Conservation (phyloP, 1,140 invertebrate species). For the Drosophila obscura region DNA sequence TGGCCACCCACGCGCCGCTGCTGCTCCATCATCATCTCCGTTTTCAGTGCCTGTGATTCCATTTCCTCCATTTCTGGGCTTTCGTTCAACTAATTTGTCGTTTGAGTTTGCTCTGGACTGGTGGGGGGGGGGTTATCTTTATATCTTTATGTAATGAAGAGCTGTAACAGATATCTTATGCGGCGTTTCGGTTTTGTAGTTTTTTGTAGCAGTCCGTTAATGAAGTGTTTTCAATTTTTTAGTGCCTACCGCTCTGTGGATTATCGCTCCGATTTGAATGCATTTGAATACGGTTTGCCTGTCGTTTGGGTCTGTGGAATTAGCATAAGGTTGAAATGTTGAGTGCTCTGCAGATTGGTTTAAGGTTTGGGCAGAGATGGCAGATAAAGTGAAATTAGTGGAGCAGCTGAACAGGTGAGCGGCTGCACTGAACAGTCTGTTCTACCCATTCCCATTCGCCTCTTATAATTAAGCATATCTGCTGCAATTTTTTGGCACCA, state of each 20-base stretch:
- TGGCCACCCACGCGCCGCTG: constrained; percentile 37
- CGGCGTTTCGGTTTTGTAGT: constrained; percentile 56
- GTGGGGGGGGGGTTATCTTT: not conserved
- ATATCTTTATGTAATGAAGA: constrained; percentile 59
- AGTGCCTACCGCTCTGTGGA: constrained; percentile 22
- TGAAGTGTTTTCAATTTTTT: constrained; percentile 69
- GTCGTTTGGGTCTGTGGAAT: constrained; percentile 17
- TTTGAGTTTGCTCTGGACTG: not conserved
- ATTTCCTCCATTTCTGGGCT: not conserved
- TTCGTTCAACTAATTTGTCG: constrained; percentile 30
- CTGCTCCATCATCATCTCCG: constrained; percentile 3
- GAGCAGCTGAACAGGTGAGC: not conserved
- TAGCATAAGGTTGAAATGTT: constrained; percentile 32
- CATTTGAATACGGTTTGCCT: constrained; percentile 11
- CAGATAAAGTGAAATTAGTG: constrained; percentile 10
- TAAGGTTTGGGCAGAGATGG: constrained; percentile 4
- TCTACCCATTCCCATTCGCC: not conserved
- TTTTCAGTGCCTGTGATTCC: constrained; percentile 3
- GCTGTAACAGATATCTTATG: constrained; percentile 43
- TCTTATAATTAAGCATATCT: constrained; percentile 46
- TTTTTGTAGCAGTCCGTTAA: constrained; percentile 46
- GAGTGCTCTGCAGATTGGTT: not conserved
- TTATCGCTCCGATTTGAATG: constrained; percentile 23
- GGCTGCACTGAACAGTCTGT: not conserved
- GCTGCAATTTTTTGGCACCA: constrained; percentile 4